phyloP scores from a whole-genome alignment of 2,888 invertebrate genomes.

The Brenthis daphne region DNA sequence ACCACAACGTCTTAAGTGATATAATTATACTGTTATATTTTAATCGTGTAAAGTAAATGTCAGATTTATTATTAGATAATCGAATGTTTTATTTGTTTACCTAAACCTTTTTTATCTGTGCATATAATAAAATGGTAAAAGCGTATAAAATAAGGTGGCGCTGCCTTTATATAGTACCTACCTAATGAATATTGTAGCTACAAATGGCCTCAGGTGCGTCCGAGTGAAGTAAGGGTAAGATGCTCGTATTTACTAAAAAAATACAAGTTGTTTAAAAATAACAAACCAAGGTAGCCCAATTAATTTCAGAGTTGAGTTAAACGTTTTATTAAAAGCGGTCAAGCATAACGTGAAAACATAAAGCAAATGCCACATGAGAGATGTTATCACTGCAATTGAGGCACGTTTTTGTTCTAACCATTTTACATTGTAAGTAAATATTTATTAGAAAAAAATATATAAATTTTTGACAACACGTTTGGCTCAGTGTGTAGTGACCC shows the following conservation, averaged over 20 bases:
- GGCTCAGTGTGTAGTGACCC: too few relatives aligned
- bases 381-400: constrained; percentile 13
- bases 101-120: background rate
- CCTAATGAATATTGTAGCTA: too few relatives aligned
- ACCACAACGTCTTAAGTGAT: constrained; percentile 57
- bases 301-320: background rate
- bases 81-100: constrained; percentile 48
- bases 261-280: too few relatives aligned
- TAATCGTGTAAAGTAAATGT: constrained; percentile 72
- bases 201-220: too few relatives aligned
- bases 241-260: too few relatives aligned
- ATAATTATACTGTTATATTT: constrained; percentile 60
- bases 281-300: too few relatives aligned
- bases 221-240: too few relatives aligned
- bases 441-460: too few relatives aligned
- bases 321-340: constrained; percentile 12
- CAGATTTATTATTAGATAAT: constrained; percentile 54
- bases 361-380: constrained; percentile 5
- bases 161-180: too few relatives aligned
- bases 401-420: constrained; percentile 11
- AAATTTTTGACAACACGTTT: too few relatives aligned
- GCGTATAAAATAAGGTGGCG: too few relatives aligned
- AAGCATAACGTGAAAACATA: constrained; percentile 5
- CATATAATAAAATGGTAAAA: background rate
- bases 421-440: constrained; percentile 21